These are phyloP conservation scores for Cherax quadricarinatus DNA, from an alignment of 1,140 invertebrate genomes.

Conservation along the genomic window DNA sequence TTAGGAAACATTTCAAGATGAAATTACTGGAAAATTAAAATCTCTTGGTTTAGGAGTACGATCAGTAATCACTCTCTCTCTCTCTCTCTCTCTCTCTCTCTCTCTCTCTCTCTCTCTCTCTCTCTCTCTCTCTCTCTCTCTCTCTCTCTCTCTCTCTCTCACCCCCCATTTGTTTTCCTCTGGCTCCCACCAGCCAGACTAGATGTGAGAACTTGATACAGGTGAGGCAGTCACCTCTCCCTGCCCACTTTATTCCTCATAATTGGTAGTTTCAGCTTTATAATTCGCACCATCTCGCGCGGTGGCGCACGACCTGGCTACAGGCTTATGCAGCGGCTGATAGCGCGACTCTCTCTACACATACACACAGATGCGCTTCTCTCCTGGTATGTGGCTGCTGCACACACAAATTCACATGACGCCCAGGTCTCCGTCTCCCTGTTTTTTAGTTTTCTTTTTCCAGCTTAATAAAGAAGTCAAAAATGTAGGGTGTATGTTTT, in stretches of 20 bases:
- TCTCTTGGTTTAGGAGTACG: too few species aligned
- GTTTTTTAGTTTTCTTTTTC: too few species aligned
- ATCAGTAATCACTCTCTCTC: too few species aligned
- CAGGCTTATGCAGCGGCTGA: not conserved
- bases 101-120: conserved; percentile 1
- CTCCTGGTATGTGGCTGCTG: too few species aligned
- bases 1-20: too few species aligned
- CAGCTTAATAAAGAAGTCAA: too few species aligned
- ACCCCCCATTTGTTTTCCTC: not conserved
- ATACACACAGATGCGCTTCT: too few species aligned
- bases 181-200: not conserved
- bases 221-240: not conserved
- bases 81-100: too few species aligned
- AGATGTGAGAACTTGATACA: not conserved
- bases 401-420: too few species aligned
- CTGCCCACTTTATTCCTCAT: not conserved
- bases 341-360: not conserved
- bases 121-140: not conserved
- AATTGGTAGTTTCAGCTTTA: not conserved
- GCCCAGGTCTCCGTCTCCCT: too few species aligned
- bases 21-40: too few species aligned
- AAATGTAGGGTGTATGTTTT: too few species aligned
- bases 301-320: not conserved
- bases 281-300: not conserved
- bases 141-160: conserved; percentile 3